These are phyloP conservation scores for Drosophila neotestacea DNA, from an alignment of 2,888 invertebrate species.

Conservation along the genomic window DNA sequence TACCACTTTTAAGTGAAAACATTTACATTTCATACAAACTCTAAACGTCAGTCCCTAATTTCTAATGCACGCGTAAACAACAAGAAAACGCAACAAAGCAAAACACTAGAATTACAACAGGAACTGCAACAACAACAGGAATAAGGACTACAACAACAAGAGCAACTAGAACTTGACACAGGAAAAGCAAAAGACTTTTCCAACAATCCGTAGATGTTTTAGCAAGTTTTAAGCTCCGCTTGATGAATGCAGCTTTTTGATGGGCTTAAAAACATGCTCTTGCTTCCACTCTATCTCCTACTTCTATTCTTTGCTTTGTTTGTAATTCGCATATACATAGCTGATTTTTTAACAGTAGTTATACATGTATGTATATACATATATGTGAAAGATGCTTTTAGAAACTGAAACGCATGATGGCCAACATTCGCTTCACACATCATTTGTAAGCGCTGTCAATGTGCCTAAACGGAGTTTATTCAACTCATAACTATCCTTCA, in stretches of 20 bases:
- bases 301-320: slow-evolving; percentile 4
- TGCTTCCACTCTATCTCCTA: background rate
- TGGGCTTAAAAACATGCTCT: slow-evolving; percentile 24
- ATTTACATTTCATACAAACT: too few species aligned
- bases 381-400: slow-evolving; percentile 41
- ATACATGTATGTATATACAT: too few species aligned
- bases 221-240: slow-evolving; percentile 54
- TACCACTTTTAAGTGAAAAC: too few species aligned
- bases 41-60: background rate
- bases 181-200: slow-evolving; percentile 50
- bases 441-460: slow-evolving; percentile 33
- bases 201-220: slow-evolving; percentile 41
- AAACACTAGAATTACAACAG: slow-evolving; percentile 25
- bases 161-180: slow-evolving; percentile 38
- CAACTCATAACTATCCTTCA: slow-evolving; percentile 21
- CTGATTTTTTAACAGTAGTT: slow-evolving; percentile 18
- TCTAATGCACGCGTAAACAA: slow-evolving; percentile 25
- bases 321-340: slow-evolving; percentile 19
- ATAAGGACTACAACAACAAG: slow-evolving; percentile 15
- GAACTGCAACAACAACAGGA: background rate
- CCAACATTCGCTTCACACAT: slow-evolving; percentile 41
- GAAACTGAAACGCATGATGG: slow-evolving; percentile 12
- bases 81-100: slow-evolving; percentile 10
- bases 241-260: slow-evolving; percentile 71
- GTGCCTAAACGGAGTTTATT: slow-evolving; percentile 33